Base-by-base conservation (phyloP, 2,113 vertebrate genomes). In the Anolis sagrei region DNA sequence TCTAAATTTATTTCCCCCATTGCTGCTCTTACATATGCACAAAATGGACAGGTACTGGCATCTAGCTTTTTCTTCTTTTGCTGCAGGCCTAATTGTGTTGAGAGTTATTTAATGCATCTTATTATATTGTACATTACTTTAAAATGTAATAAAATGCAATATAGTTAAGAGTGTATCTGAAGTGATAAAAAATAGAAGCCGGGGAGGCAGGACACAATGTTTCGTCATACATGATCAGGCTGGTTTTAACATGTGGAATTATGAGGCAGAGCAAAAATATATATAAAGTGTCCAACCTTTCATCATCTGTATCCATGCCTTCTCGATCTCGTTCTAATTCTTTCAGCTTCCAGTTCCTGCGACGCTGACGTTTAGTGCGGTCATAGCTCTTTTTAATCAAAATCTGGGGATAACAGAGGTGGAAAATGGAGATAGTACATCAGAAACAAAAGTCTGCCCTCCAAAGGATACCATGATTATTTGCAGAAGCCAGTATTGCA, bases 361-460 rank as follows among this genome's bases (percentile, higher is more conserved):
- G 97, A 85, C 93, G 98, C 85, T 96, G 97, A 81, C 98, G 97
- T 92, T 87, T 97, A 82, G 58, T 95, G 73, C 97, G 97, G 92
- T 99, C 97, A 4, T 98, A 99, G 88, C 96, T 97, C 95, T 99
- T 99, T 96, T 99, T 99, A 76, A 99, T 98, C 90, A 99, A 90
- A 32, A 99, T 97, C 99, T 99, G 74, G 13, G 69, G 49, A 10
- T 85, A 81, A 5, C 39, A 44, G 39, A 44, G 0, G 51, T 89
- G 36, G 7, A 10, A 69, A n/a, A 69, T 78, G 6, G 34, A 4
- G 1, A 3, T 69, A 82, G 16, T 61, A 78, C 6, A 76, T 61
- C 25, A 89, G 85, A 81, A 3, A 81, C 32, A 69, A 4, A 14
- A 29, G 39, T 44, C 39, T 44, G 39, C 61, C 21, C 64, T 27